phyloP scores from a whole-genome alignment of 2,113 vertebrate genomes.

The Puntigrus tetrazona region DNA sequence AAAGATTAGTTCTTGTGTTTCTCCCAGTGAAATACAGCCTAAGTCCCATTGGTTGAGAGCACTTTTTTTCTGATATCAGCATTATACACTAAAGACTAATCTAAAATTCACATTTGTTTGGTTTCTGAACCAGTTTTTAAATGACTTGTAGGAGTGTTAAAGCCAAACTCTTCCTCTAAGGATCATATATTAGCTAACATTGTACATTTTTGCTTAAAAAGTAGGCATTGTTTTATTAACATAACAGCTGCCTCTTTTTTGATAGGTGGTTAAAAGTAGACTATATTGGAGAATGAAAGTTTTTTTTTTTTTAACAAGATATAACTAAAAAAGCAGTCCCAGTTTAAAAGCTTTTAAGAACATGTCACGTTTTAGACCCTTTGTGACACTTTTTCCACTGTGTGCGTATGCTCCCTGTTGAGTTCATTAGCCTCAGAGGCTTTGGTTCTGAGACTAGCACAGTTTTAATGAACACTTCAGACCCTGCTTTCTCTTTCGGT shows the following conservation, averaged over 20 bases:
- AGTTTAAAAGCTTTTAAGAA: conserved; percentile 5
- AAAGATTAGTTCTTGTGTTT: conserved; percentile 8
- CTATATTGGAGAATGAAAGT: not conserved
- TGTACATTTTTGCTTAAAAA: not conserved
- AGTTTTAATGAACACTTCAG: conserved; percentile 34
- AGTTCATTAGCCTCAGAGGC: conserved; percentile 42
- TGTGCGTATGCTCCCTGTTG: conserved; percentile 23
- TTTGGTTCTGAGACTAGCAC: conserved; percentile 7
- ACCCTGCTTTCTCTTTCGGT: conserved; percentile 23
- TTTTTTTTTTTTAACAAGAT: not conserved
- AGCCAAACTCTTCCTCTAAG: conserved; percentile 19
- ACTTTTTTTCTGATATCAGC: not conserved
- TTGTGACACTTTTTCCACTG: not conserved
- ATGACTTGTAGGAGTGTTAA: not conserved
- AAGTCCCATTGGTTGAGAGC: not conserved
- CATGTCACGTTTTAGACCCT: not conserved
- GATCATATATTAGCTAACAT: not conserved
- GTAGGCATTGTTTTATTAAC: not conserved
- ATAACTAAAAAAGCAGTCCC: not conserved
- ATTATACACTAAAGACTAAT: not conserved
- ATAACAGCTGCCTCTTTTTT: not conserved
- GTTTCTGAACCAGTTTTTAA: not conserved
- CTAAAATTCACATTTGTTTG: not conserved
- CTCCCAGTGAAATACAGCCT: not conserved
- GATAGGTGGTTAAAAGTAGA: not conserved